Evolutionary conservation across 2,888 invertebrate species (phyloP).

Genomic region (Omphaloscelis lunosa): DNA sequence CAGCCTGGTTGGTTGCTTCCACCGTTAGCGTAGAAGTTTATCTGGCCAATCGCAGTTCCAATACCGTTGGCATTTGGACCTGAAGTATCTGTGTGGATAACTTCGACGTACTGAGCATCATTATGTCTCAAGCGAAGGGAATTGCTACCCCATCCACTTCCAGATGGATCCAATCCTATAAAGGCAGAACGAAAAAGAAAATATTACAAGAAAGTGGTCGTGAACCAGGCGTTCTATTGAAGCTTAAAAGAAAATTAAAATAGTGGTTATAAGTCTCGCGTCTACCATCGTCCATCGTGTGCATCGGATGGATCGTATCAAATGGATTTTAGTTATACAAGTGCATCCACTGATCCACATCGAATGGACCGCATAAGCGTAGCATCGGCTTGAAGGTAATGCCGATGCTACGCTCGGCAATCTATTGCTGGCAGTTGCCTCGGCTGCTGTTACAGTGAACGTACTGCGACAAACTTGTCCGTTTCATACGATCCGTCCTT

Average conservation of each 20-base stretch:
- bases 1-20: conserved; percentile 92
- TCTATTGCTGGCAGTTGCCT: not conserved
- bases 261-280: no score
- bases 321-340: not conserved
- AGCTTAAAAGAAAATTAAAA: not conserved
- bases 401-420: not conserved
- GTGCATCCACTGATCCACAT: not conserved
- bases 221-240: not conserved
- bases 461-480: not conserved
- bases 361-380: not conserved
- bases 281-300: not conserved
- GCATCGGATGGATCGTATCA: not conserved
- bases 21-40: conserved; percentile 97
- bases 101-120: conserved; percentile 81
- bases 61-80: conserved; percentile 90
- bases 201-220: not conserved
- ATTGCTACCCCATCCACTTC: conserved; percentile 71
- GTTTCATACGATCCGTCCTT: not conserved
- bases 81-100: conserved; percentile 80
- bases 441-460: not conserved
- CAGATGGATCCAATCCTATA: conserved; percentile 79
- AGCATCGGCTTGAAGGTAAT: not conserved
- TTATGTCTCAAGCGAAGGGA: conserved; percentile 67
- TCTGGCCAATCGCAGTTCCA: conserved; percentile 94
- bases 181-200: not conserved